Conservation (phyloP, 1,140 invertebrate genomes). For the Rhyzopertha dominica region DNA sequence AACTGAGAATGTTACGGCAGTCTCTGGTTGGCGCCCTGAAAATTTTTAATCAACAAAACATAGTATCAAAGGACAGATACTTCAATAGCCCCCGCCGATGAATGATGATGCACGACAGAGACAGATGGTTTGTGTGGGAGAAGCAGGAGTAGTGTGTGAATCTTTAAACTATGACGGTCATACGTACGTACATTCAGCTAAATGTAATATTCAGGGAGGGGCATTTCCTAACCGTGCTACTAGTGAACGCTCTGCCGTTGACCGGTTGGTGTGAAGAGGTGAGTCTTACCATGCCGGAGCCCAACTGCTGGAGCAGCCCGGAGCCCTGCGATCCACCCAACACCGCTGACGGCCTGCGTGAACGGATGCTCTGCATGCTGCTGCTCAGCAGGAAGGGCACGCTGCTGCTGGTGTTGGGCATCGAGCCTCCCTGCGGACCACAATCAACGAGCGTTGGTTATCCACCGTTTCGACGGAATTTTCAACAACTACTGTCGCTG, state of each 20-base stretch:
- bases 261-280: conserved; percentile 57
- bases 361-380: conserved; percentile 76
- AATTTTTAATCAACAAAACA: no score
- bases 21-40: no score
- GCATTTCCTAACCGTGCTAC: conserved; percentile 74
- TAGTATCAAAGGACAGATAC: no score
- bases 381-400: conserved; percentile 76
- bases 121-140: conserved; percentile 28
- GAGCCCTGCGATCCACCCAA: conserved; percentile 61
- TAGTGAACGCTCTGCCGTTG: conserved; percentile 62
- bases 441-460: no score
- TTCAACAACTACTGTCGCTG: no score
- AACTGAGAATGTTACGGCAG: no score
- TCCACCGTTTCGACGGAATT: no score
- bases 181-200: conserved; percentile 45
- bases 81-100: conserved; percentile 37
- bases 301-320: conserved; percentile 74
- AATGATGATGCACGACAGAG: conserved; percentile 32
- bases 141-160: conserved; percentile 29
- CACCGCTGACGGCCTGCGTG: conserved; percentile 67
- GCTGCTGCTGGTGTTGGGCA: conserved; percentile 83
- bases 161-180: conserved; percentile 29
- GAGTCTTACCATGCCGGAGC: conserved; percentile 83
- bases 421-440: conserved; percentile 68
- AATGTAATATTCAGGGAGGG: conserved; percentile 62